These are phyloP conservation scores for Caiman crocodilus DNA, from an alignment of 2,797 vertebrate genomes.

Conservation along the genomic window DNA sequence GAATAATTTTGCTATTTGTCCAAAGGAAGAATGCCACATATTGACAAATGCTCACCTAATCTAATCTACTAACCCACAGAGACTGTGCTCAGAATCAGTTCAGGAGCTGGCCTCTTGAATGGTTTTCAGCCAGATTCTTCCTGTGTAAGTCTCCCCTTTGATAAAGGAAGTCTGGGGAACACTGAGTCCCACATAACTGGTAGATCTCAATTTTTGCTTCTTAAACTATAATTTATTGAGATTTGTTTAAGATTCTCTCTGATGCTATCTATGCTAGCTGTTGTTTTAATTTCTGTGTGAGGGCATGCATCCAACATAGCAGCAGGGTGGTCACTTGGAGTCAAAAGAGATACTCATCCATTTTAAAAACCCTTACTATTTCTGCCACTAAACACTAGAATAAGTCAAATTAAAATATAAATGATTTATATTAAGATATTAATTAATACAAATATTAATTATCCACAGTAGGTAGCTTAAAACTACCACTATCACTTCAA, in stretches of 20 bases:
- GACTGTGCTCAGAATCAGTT: neutral
- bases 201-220: neutral
- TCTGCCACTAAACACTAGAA: neutral
- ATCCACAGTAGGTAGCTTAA: neutral
- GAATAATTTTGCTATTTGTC: neutral
- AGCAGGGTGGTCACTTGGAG: neutral
- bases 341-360: neutral
- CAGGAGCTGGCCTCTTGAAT: neutral
- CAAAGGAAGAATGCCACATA: neutral
- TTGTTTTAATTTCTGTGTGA: neutral
- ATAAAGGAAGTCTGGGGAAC: neutral
- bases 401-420: neutral
- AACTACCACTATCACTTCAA: neutral
- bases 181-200: neutral
- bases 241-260: neutral
- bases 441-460: neutral
- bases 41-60: neutral
- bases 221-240: no score
- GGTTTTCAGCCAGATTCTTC: neutral
- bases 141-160: accelerated
- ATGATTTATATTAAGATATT: neutral
- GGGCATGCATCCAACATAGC: neutral
- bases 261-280: neutral
- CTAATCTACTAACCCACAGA: neutral
- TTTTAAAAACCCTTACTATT: neutral